These are phyloP conservation scores for Sarcophaga subvicina DNA, from an alignment of 2,888 invertebrate species.

Conservation along the genomic window DNA sequence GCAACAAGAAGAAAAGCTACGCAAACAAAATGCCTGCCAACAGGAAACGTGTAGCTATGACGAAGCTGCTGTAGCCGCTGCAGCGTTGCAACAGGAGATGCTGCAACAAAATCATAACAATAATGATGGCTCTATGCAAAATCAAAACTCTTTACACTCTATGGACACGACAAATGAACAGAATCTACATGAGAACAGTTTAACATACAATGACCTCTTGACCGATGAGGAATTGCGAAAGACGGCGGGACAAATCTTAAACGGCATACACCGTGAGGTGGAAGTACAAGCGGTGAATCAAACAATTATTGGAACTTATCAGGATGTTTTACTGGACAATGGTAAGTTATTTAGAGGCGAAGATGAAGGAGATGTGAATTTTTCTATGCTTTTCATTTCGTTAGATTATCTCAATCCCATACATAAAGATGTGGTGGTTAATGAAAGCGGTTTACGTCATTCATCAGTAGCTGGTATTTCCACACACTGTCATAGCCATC, in stretches of 20 bases:
- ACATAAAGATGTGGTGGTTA: conserved; percentile 89
- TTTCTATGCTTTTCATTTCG: conserved; percentile 11
- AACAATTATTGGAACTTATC: conserved; percentile 80
- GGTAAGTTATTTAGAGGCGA: conserved; percentile 73
- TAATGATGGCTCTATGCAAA: conserved; percentile 56
- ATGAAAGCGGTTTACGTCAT: conserved; percentile 87
- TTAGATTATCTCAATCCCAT: conserved; percentile 86
- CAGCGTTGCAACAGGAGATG: conserved; percentile 79
- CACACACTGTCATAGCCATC: conserved; percentile 28
- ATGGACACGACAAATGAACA: not conserved
- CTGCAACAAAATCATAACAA: conserved; percentile 72
- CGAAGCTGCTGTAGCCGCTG: conserved; percentile 80
- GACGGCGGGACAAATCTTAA: conserved; percentile 85
- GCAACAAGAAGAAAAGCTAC: conserved; percentile 69
- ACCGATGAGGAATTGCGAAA: conserved; percentile 82
- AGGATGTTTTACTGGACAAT: conserved; percentile 80
- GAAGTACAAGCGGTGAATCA: conserved; percentile 84
- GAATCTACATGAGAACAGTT: conserved; percentile 53
- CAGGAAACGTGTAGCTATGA: conserved; percentile 76
- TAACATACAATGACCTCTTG: conserved; percentile 76
- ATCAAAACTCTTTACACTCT: conserved; percentile 51
- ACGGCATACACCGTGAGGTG: conserved; percentile 84
- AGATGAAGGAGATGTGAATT: not conserved
- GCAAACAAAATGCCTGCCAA: conserved; percentile 58
- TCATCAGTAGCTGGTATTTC: conserved; percentile 44